Evolutionary conservation across 1,140 invertebrate genomes (phyloP).

Genomic region (Limonius californicus): DNA sequence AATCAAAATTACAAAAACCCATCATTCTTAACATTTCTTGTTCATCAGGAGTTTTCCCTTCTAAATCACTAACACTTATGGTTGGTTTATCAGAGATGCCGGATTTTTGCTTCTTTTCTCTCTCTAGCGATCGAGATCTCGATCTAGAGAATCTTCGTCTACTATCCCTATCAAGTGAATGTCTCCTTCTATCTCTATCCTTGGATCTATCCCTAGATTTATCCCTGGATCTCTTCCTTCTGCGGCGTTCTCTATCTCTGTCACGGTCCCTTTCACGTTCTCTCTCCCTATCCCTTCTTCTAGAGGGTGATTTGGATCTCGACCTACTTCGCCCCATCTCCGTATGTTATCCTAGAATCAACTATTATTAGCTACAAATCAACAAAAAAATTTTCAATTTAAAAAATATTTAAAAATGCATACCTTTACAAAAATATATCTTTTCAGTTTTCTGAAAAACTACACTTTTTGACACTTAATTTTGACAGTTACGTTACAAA

Average conservation of each 20-base stretch:
- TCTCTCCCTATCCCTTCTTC: constrained; percentile 46
- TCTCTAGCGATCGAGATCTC: constrained; percentile 47
- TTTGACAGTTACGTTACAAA: constrained; percentile 32
- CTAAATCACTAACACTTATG: constrained; percentile 68
- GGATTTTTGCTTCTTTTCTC: constrained; percentile 46
- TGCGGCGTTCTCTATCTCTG: constrained; percentile 50
- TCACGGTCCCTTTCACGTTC: constrained; percentile 50
- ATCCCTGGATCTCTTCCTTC: constrained; percentile 55
- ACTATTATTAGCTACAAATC: too few relatives aligned
- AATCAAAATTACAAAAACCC: constrained; percentile 94
- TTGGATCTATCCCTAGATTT: constrained; percentile 48
- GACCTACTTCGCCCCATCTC: constrained; percentile 43
- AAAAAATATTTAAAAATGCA: constrained; percentile 3
- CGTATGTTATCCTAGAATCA: too few relatives aligned
- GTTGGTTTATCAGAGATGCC: constrained; percentile 53
- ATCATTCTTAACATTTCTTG: constrained; percentile 94
- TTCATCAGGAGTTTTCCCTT: constrained; percentile 85
- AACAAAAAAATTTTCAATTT: too few relatives aligned
- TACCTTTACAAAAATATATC: constrained; percentile 8
- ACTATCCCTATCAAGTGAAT: constrained; percentile 48
- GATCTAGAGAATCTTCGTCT: constrained; percentile 51
- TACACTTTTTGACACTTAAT: constrained; percentile 29
- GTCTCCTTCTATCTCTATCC: constrained; percentile 44
- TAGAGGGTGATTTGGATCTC: constrained; percentile 43
- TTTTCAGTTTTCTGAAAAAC: not conserved